phyloP scores from a whole-genome alignment of 2,113 vertebrate species.

The Pipa parva region DNA sequence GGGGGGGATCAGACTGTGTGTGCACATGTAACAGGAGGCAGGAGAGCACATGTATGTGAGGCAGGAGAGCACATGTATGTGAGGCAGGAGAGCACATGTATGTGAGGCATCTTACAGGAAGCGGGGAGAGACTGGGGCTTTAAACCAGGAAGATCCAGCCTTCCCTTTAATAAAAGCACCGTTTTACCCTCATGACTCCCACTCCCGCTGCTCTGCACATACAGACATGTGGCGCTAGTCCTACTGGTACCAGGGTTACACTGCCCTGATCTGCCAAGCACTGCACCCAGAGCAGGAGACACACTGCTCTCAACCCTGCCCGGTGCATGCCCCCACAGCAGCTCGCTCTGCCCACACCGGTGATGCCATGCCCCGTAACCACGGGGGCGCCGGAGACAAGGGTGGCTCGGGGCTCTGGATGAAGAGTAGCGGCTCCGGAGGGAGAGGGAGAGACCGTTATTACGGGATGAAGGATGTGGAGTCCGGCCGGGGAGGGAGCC shows the following conservation, averaged over 20 bases:
- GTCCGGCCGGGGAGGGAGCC: slow-evolving; percentile 71
- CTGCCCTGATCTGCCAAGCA: not conserved
- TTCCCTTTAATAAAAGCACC: no score
- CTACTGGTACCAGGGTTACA: not conserved
- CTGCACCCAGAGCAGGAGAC: not conserved
- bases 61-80: not conserved
- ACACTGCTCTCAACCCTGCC: slow-evolving; percentile 8
- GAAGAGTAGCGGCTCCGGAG: slow-evolving; percentile 62
- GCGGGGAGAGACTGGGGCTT: not conserved
- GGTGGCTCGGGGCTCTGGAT: slow-evolving; percentile 84
- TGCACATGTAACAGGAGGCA: no score
- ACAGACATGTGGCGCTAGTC: no score
- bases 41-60: not conserved
- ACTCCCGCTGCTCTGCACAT: not conserved
- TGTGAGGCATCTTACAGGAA: slow-evolving; percentile 3
- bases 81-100: not conserved
- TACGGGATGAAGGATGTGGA: slow-evolving; percentile 83
- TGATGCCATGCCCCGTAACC: slow-evolving; percentile 93
- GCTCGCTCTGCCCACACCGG: slow-evolving; percentile 49
- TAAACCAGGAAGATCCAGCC: no score
- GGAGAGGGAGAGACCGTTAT: slow-evolving; percentile 55
- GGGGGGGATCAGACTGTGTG: no score
- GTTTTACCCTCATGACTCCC: not conserved
- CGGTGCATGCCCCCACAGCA: slow-evolving; percentile 16
- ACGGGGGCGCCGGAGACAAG: slow-evolving; percentile 76